Evolutionary conservation across 2,113 vertebrate species (phyloP), one percentile per base, ranked within the genome.

Genomic region (zebrafish (Danio rerio)): DNA sequence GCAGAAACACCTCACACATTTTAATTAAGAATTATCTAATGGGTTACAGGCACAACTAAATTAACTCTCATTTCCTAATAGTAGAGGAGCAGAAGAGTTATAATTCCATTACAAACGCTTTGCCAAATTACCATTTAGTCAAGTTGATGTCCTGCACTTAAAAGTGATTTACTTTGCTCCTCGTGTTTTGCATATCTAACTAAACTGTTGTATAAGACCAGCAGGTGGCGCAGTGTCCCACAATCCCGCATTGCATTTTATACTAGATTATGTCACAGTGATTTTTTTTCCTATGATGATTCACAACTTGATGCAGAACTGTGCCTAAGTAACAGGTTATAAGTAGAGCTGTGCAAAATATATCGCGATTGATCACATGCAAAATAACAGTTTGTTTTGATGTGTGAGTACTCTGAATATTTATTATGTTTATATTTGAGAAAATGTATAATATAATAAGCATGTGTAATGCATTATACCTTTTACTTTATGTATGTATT

Each of bases 161-260:
- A 31, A 71, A 71, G 3, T 71, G 47, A 62, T 4, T 21, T 5
- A 31, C 20, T 31, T 31, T 7, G 10, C 11, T 10, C 31, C 9
- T 53, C 1, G 8, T 20, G 47, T 43, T 43, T 73, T 4, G 5
- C 21, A 10, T 11, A 58, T 58, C n/a, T 21, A 7, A 58, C 16
- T 55, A 75, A 53, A 63, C 12, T 77, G 55, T 12, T 31, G 53
- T 20, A n/a, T 75, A n/a, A 49, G 15, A 20, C 85, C 86, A 89
- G 65, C 72, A 89, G 88, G 70, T 83, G 85, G 88, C 0, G 56
- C 69, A 69, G 58, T 80, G 8, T 6, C 78, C 80, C 62, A 71
- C 18, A 73, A 52, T 55, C 31, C n/a, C n/a, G n/a, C n/a, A n/a
- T n/a, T n/a, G 45, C 16, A 47, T 11, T 6, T 81, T 10, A n/a